Evolutionary conservation across 2,797 vertebrate species (phyloP), one percentile per base, ranked within the genome.

Genomic region (Tokudaia muenninki): DNA sequence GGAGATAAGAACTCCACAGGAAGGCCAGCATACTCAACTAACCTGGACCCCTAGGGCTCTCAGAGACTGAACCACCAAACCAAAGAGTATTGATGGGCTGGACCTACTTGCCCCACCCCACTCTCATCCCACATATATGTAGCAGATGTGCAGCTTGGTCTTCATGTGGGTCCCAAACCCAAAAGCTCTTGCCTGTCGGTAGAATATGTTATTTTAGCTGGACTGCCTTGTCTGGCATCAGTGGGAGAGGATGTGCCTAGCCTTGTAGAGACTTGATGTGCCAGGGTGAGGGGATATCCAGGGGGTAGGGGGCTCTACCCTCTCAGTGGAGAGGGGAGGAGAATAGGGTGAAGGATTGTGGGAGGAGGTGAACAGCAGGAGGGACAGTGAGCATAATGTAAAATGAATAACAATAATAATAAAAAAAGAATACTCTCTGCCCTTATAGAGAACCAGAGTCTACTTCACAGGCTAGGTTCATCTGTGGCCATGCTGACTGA

Each of bases 401-500:
- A 72, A 72, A 37, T 72, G 67, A 37, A 72, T 72, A 72, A 72
- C 1, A 50, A 50, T 10, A 50, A 50, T 10, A 52, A 41, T 41
- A 2, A 13, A 37, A 21, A 37, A 31, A 37, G n/a, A 19, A 67
- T 12, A 65, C 59, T 61, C 59, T 83, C 4, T 84, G 59, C 21
- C 47, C 61, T 86, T 50, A 17, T 5, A 50, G 61, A 50, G 41
- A 65, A 50, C 4, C 61, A 86, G 82, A 65, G 29, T 67, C 31
- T 65, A 50, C 29, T 29, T 72, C 65, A 14, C 16, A 31, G 0
- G 16, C 34, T 59, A 1, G 0, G 2, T 31, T 83, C 47, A 90
- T 17, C 5, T 52, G 6, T 75, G 13, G 5, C 19, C 16, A 59
- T 37, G 34, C 31, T 65, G 17, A 8, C n/a, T 24, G 8, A 41